These are phyloP conservation scores for Podotricha telesiphe DNA, from an alignment of 2,888 invertebrate genomes.

Conservation along the genomic window DNA sequence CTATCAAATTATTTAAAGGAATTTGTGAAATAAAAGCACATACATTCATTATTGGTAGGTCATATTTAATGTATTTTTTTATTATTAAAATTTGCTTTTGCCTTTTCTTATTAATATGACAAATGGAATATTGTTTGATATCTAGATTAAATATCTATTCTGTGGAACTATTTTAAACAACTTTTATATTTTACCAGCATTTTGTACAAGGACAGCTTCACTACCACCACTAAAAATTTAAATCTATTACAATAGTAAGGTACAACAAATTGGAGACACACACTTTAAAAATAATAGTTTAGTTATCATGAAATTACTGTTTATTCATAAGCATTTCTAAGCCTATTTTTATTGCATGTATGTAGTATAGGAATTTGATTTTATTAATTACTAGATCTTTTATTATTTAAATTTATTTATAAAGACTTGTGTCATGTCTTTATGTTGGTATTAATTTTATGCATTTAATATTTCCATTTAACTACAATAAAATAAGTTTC, in stretches of 20 bases:
- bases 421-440: neutral
- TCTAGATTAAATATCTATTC: constrained; percentile 80
- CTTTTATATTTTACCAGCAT: constrained; percentile 81
- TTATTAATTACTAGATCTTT: constrained; percentile 18
- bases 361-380: constrained; percentile 32
- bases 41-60: constrained; percentile 78
- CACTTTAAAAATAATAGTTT: constrained; percentile 43
- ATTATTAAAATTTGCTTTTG: constrained; percentile 80
- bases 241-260: constrained; percentile 58
- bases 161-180: constrained; percentile 82
- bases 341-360: constrained; percentile 22
- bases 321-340: constrained; percentile 31
- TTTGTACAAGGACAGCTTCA: constrained; percentile 73
- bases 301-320: constrained; percentile 33
- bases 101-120: constrained; percentile 82
- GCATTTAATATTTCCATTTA: constrained; percentile 12
- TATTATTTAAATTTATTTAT: constrained; percentile 9
- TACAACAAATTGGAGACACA: constrained; percentile 57
- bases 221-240: constrained; percentile 61
- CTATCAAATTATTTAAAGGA: neutral
- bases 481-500: constrained; percentile 32
- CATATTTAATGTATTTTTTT: constrained; percentile 83
- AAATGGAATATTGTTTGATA: constrained; percentile 83
- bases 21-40: constrained; percentile 57
- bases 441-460: constrained; percentile 3